Base-by-base conservation (phyloP, 1,140 invertebrate species). In the Yoshiicerus persimilis region DNA sequence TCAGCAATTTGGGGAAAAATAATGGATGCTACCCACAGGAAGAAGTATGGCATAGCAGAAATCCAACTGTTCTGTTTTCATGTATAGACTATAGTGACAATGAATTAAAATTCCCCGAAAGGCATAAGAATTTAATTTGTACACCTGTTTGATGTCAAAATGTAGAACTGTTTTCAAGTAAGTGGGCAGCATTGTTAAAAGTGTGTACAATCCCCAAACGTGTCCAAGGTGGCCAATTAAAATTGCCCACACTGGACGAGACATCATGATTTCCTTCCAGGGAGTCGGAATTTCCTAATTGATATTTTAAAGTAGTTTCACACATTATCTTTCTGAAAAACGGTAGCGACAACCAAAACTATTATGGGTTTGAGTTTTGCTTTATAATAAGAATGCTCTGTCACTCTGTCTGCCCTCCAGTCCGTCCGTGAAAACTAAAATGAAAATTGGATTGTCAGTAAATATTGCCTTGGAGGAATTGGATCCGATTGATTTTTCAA, bases 131-230 rank as follows among this genome's bases (percentile, higher is more conserved):
- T 41, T 41, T 41, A 13, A 93, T 92, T 93, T 97, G 96, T 90
- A 94, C 92, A 92, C 95, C 94, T 36, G 94, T 94, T 97, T 96
- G 90, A 98, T 95, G 80, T 98, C 93, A 90, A 96, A 96, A 84
- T 94, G 92, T 4, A 95, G 92, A 27, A 95, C 93, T 90, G 94
- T 93, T 62, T 93, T 93, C 91, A 95, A 92, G 91, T 94, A 95
- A 10, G 93, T 94, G 1, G 95, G 95, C 11, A 95, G 91, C 87
- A 94, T 93, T 25, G 94, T 94, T 8, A 95, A 91, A 90, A 95
- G 92, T 6, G 93, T 95, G 90, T 95, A 95, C 89, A 94, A 94
- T 9, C 94, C 94, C 94, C 94, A 99, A 91, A 97, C 97, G 91
- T 98, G 96, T 0, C 96, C 95, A 91, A 96, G 96, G 91, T 98